Evolutionary conservation across 1,140 invertebrate genomes (phyloP).

Genomic region (Drosophila malerkotliana): DNA sequence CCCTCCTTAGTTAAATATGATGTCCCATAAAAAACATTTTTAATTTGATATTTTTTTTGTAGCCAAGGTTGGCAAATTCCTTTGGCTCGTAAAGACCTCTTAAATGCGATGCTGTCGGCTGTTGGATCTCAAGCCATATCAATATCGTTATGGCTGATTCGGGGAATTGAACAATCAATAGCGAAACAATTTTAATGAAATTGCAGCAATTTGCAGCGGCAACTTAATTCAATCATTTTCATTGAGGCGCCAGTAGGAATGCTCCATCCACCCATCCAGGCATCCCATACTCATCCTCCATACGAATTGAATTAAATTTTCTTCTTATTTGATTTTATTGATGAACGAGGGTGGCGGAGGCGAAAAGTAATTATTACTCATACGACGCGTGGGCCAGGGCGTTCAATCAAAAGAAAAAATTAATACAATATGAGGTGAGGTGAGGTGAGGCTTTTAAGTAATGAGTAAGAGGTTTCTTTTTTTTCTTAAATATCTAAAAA

Average conservation of each 20-base stretch:
- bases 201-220: slow-evolving; percentile 18
- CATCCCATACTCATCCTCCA: no score
- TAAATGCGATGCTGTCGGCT: not conserved
- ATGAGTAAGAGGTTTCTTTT: slow-evolving; percentile 24
- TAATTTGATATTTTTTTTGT: slow-evolving; percentile 11
- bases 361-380: slow-evolving; percentile 19
- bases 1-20: slow-evolving; percentile 6
- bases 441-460: slow-evolving; percentile 43
- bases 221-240: slow-evolving; percentile 35
- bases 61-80: not conserved
- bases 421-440: not conserved
- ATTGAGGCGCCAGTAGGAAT: slow-evolving; percentile 1
- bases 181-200: slow-evolving; percentile 30
- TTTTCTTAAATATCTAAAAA: slow-evolving; percentile 29
- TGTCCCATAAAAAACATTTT: slow-evolving; percentile 22
- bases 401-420: slow-evolving; percentile 30
- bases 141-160: not conserved
- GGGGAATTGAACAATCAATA: slow-evolving; percentile 28
- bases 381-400: slow-evolving; percentile 2
- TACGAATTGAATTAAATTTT: slow-evolving; percentile 19
- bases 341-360: not conserved
- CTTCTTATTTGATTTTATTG: slow-evolving; percentile 20
- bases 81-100: not conserved
- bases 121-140: not conserved
- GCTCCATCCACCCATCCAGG: not conserved